Base-by-base conservation (phyloP, 1,140 invertebrate genomes). In the Ptiloglossa arizonensis region DNA sequence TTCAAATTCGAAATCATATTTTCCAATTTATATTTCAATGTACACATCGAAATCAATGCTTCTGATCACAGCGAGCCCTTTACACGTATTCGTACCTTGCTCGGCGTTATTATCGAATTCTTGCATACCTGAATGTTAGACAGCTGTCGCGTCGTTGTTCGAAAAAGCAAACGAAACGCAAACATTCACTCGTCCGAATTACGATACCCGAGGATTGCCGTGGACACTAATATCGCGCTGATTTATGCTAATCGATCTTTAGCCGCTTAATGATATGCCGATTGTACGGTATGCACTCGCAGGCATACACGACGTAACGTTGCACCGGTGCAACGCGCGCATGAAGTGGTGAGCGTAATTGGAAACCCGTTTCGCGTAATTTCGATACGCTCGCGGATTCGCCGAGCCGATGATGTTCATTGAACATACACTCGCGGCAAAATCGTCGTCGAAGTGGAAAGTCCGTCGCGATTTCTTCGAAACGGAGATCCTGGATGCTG, bases 211-310 rank as follows among this genome's bases (percentile, higher is more conserved):
- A 19, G 56, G 62, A 80, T 70, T 76, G 56, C 68, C 80, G 67
- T 64, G 46, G 62, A 76, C 48, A 44, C 46, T 82, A 85, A 87
- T 85, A 79, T 78, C 76, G 27, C 60, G 74, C n/a, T 86, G 86
- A 86, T 87, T 86, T 86, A 86, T 83, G 84, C 66, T 86, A 87
- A 87, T 87, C 67, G 82, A 79, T 82, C 80, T 73, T 64, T 48
- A 56, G 70, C 48, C 70, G 57, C 38, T 52, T 85, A 75, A 82
- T 78, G 77, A 84, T 80, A 85, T 77, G 81, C 82, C 72, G 82
- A 85, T 84, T 68, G 74, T 64, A 69, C 77, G 69, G 52, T 74
- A 74, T 62, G 75, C 79, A 54, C 27, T 60, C 72, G 48, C 66
- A n/a, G 29, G 69, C 59, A 75, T 38, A 32, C 52, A 44, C 44